phyloP scores from a whole-genome alignment of 30 jellyfish, hydroid and myxozoan species.

The Hydra vulgaris region DNA sequence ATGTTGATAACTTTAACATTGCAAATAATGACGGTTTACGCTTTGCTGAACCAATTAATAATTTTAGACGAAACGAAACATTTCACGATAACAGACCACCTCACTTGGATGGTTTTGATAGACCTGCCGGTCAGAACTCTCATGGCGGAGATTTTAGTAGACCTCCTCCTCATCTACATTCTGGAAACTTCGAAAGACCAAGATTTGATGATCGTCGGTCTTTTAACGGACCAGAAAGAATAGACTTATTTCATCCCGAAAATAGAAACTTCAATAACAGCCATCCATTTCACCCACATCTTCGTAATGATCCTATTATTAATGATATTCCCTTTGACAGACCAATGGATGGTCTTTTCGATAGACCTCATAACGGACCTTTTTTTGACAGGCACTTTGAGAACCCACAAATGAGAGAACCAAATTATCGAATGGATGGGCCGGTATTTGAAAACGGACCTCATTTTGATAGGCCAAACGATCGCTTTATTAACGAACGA shows the following conservation, averaged over 20 bases:
- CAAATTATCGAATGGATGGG: not conserved
- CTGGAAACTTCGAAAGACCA: not conserved
- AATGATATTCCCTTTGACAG: not conserved
- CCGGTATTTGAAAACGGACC: conserved; percentile 1
- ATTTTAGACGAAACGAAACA: not conserved
- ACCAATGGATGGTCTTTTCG: not conserved
- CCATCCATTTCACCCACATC: not conserved
- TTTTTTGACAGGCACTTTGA: not conserved
- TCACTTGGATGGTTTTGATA: not conserved
- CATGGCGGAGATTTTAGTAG: not conserved
- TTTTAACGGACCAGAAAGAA: not conserved
- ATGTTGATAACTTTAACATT: not conserved
- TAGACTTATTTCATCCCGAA: not conserved
- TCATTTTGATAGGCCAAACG: conserved; percentile 4
- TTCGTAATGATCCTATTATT: not conserved
- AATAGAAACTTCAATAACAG: conserved; percentile 1
- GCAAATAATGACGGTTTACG: not conserved
- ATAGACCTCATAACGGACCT: conserved; percentile 6
- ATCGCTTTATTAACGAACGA: not conserved
- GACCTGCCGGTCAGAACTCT: not conserved
- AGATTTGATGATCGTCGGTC: not conserved
- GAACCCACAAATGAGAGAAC: not conserved
- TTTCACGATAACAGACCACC: not conserved
- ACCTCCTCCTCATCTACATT: not conserved
- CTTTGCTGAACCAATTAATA: not conserved